Conservation (phyloP, 64 coral and sea anemone species). For the Stylophora pistillata region DNA sequence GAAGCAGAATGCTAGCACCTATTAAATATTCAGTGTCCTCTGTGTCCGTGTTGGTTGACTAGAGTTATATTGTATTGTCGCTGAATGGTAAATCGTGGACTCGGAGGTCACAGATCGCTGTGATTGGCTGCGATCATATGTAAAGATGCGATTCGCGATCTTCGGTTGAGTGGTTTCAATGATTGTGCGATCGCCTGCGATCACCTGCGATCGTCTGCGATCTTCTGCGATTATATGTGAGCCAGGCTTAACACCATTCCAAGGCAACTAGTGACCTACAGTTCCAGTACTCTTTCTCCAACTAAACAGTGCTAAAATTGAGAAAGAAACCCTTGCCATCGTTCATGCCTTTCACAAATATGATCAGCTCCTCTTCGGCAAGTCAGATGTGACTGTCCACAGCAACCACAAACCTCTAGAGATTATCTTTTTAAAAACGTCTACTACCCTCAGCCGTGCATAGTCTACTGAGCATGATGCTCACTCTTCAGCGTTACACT, state of each 20-base stretch:
- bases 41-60: no score
- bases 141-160: no score
- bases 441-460: slow-evolving; percentile 32
- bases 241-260: neutral
- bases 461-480: slow-evolving; percentile 18
- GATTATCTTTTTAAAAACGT: slow-evolving; percentile 60
- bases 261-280: slow-evolving; percentile 46
- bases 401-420: slow-evolving; percentile 57
- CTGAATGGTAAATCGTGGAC: no score
- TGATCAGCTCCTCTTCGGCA: slow-evolving; percentile 53
- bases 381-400: slow-evolving; percentile 47
- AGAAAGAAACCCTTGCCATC: slow-evolving; percentile 57
- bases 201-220: no score
- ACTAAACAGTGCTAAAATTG: slow-evolving; percentile 64
- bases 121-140: no score
- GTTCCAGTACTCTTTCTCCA: slow-evolving; percentile 36
- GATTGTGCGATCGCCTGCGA: no score
- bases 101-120: no score
- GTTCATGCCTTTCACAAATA: slow-evolving; percentile 68
- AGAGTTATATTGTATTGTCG: no score
- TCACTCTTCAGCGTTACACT: slow-evolving; percentile 1
- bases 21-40: no score
- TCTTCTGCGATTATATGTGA: no score
- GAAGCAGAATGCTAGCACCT: no score
- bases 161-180: no score